Evolutionary conservation across 2,113 vertebrate genomes (phyloP).

Genomic region (Platichthys stellatus): DNA sequence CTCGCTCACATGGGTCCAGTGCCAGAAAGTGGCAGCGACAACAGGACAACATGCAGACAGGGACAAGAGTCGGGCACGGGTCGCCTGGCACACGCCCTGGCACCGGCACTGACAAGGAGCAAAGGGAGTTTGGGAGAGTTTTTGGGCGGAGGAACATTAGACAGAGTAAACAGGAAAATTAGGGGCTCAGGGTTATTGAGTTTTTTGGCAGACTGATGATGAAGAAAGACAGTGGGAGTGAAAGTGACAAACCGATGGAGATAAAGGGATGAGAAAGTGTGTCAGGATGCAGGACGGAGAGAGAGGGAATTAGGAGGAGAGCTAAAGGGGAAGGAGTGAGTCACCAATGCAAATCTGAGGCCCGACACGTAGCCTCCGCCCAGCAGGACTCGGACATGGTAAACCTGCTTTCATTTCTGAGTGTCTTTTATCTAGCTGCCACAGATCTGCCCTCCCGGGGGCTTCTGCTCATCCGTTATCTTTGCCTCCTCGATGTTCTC

Average conservation of each 20-base stretch:
- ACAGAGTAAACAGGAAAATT: neutral
- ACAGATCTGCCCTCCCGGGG: neutral
- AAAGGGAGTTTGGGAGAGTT: slow-evolving; percentile 33
- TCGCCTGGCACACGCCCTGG: slow-evolving; percentile 71
- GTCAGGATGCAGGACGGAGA: neutral
- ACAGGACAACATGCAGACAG: slow-evolving; percentile 75
- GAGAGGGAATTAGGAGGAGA: slow-evolving; percentile 10
- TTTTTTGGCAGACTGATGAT: slow-evolving; percentile 1
- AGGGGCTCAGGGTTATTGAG: slow-evolving; percentile 3
- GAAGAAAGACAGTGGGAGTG: neutral
- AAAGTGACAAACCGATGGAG: neutral
- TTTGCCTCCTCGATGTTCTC: no score
- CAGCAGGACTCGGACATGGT: neutral
- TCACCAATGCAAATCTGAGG: no score
- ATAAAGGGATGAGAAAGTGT: neutral
- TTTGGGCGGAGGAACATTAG: neutral
- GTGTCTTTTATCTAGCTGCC: neutral
- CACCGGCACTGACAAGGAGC: slow-evolving; percentile 40
- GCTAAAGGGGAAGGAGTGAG: neutral
- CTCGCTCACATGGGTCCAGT: slow-evolving; percentile 68
- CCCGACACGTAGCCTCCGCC: neutral
- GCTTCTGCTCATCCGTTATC: neutral
- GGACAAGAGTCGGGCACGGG: slow-evolving; percentile 72
- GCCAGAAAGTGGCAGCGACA: slow-evolving; percentile 82
- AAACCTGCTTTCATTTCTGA: neutral